Conservation (phyloP, 2,797 vertebrate genomes). For the Xenops minutus region DNA sequence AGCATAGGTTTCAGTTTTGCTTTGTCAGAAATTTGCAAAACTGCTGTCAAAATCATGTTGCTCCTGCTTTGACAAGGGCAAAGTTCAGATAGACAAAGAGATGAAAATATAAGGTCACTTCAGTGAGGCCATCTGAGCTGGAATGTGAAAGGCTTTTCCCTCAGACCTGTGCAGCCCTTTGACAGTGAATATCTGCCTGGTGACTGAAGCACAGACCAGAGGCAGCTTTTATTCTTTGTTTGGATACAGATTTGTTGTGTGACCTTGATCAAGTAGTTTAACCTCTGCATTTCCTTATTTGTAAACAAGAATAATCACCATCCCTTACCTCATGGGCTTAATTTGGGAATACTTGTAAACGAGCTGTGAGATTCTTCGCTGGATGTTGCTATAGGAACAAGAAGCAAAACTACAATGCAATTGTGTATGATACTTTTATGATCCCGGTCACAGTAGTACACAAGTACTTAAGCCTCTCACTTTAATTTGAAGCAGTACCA, state of each 20-base stretch:
- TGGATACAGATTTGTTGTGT: background rate
- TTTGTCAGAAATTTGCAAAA: constrained; percentile 22
- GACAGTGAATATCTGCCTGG: background rate
- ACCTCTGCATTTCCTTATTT: constrained; percentile 32
- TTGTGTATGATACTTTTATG: accelerated
- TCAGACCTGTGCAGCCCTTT: background rate
- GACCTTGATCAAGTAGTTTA: constrained; percentile 30
- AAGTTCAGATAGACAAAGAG: constrained; percentile 48
- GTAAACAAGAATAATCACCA: constrained; percentile 17
- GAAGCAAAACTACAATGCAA: background rate
- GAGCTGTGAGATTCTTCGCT: background rate
- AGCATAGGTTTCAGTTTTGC: background rate
- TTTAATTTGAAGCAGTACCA: background rate
- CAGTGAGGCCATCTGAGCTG: constrained; percentile 34
- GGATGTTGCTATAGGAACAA: constrained; percentile 26
- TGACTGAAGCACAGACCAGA: background rate
- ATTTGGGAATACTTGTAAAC: background rate
- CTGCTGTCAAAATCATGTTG: background rate
- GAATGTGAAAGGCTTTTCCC: constrained; percentile 12
- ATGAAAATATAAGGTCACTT: constrained; percentile 56
- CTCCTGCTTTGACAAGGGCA: constrained; percentile 21
- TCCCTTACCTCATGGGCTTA: background rate
- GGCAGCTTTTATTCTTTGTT: constrained; percentile 26
- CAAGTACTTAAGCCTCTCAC: background rate
- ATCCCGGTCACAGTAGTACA: background rate